Conservation (phyloP, 2,797 vertebrate species). For the Anniella stebbinsi region DNA sequence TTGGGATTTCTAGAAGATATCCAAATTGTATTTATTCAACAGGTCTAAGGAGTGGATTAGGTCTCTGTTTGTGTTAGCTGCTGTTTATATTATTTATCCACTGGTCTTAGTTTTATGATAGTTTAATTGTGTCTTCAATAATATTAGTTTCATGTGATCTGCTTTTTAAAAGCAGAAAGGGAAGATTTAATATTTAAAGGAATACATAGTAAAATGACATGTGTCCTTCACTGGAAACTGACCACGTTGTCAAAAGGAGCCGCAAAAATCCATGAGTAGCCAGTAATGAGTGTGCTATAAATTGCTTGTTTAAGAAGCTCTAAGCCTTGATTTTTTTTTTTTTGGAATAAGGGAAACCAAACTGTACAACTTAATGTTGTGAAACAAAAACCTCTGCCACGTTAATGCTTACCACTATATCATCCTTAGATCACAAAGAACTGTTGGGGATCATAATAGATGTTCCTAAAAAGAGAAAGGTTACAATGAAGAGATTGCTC, state of each 20-base stretch:
- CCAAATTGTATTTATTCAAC: background rate
- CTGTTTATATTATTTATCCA: background rate
- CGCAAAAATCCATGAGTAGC: too few species aligned
- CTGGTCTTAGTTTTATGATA: background rate
- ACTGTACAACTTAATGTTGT: constrained; percentile 27
- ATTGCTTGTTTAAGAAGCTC: too few species aligned
- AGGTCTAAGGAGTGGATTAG: background rate
- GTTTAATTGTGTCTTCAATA: background rate
- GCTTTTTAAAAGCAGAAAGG: background rate
- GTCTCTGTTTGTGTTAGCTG: background rate
- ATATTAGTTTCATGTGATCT: background rate
- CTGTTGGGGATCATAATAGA: background rate
- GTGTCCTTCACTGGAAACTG: background rate
- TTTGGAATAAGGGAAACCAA: constrained; percentile 38
- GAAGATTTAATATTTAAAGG: background rate
- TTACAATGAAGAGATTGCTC: constrained; percentile 52
- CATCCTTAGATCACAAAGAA: constrained; percentile 30
- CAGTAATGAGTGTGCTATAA: too few species aligned
- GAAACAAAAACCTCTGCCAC: constrained; percentile 28
- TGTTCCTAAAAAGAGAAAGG: background rate
- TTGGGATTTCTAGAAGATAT: background rate
- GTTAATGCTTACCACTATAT: constrained; percentile 45
- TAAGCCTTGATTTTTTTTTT: constrained; percentile 50
- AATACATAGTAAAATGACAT: background rate
- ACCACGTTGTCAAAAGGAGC: too few species aligned